Conservation (phyloP, 2,888 invertebrate species). For the Deilephila porcellus region DNA sequence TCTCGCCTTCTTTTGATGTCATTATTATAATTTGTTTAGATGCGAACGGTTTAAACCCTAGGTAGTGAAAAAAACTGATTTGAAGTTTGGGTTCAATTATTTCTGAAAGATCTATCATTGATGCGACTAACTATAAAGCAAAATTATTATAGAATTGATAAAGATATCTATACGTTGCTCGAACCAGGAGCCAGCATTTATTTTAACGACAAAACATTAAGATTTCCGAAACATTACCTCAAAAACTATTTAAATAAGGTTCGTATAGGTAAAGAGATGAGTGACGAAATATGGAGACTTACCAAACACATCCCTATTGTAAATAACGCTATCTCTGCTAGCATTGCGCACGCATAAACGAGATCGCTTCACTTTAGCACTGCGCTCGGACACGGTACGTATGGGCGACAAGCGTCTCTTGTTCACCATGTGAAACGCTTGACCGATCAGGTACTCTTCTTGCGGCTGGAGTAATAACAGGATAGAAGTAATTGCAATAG, state of each 20-base stretch:
- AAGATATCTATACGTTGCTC: no score
- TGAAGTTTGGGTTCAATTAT: conserved; percentile 17
- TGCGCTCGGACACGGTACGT: conserved; percentile 48
- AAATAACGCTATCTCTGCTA: conserved; percentile 51
- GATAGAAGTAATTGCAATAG: no score
- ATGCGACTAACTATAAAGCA: no score
- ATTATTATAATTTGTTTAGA: conserved; percentile 71
- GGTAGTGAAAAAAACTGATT: conserved; percentile 19
- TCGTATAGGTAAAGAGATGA: no score
- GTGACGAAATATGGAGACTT: conserved; percentile 32
- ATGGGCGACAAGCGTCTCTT: conserved; percentile 50
- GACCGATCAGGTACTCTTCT: conserved; percentile 70
- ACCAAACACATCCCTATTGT: conserved; percentile 55
- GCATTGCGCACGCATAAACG: conserved; percentile 53
- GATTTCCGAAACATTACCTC: no score
- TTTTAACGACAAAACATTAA: no score
- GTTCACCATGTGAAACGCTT: conserved; percentile 60
- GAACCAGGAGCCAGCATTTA: no score
- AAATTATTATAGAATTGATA: no score
- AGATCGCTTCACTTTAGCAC: conserved; percentile 54
- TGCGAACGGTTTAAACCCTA: conserved; percentile 76
- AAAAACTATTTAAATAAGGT: no score
- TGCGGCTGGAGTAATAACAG: conserved; percentile 54
- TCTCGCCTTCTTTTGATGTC: conserved; percentile 60
- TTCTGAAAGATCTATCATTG: no score